phyloP scores from a whole-genome alignment of 37 sponge, comb jelly and placozoan genomes.

The Cliona cf. orientalis region DNA sequence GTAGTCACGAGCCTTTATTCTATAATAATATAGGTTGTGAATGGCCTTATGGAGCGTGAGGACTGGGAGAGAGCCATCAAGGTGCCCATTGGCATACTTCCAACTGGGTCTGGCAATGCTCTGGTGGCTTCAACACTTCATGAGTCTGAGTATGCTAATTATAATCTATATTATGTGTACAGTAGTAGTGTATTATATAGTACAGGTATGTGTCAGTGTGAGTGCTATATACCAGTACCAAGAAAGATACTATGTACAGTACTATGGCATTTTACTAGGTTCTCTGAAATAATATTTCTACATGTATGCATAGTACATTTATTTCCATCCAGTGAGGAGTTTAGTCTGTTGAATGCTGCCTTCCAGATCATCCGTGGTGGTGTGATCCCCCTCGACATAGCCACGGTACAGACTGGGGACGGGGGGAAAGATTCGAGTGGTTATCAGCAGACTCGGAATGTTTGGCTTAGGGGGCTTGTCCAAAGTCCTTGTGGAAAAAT shows the following conservation, averaged over 20 bases:
- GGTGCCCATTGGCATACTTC: slow-evolving; percentile 87
- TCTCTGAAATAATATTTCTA: too few relatives aligned
- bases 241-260: too few relatives aligned
- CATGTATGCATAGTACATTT: too few relatives aligned
- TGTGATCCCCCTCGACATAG: slow-evolving; percentile 65
- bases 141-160: slow-evolving; percentile 73
- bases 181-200: too few relatives aligned
- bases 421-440: slow-evolving; percentile 38
- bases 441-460: slow-evolving; percentile 31
- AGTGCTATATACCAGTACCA: too few relatives aligned
- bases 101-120: slow-evolving; percentile 95
- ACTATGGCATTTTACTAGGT: too few relatives aligned
- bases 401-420: slow-evolving; percentile 42
- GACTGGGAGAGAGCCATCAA: slow-evolving; percentile 86
- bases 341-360: slow-evolving; percentile 74
- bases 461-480: too few relatives aligned
- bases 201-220: too few relatives aligned
- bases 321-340: slow-evolving; percentile 77
- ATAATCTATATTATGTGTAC: too few relatives aligned
- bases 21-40: too few relatives aligned
- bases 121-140: slow-evolving; percentile 74
- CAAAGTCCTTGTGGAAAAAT: too few relatives aligned
- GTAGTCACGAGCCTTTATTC: too few relatives aligned
- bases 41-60: slow-evolving; percentile 88
- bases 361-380: slow-evolving; percentile 81